A percentile compares a stretch with the other conserved stretches of the same genome.
Conservation (phyloP, 1,140 invertebrate species). For the Thaumatotibia leucotreta region DNA sequence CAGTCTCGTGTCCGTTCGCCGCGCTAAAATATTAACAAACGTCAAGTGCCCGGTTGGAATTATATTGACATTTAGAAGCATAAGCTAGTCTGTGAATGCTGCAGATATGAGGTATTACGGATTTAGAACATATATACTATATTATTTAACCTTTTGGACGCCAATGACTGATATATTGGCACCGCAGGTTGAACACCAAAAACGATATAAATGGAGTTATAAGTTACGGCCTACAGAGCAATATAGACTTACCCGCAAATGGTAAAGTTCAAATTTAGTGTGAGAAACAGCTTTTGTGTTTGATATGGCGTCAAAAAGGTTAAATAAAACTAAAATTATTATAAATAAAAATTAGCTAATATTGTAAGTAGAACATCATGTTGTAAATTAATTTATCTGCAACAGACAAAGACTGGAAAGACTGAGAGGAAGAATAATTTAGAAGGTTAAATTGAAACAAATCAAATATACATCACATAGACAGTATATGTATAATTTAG, state of each 20-base stretch:
- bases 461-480: slow-evolving; percentile 54
- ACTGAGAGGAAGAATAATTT: slow-evolving; percentile 47
- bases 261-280: no score
- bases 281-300: no score
- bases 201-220: no score
- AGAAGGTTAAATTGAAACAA: slow-evolving; percentile 12
- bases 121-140: not conserved
- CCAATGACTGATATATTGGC: no score
- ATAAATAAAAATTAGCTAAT: no score
- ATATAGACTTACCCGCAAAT: no score
- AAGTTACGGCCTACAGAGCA: no score
- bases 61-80: slow-evolving; percentile 27
- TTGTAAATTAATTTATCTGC: slow-evolving; percentile 16
- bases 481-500: slow-evolving; percentile 21
- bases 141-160: not conserved
- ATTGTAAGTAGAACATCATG: no score
- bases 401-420: slow-evolving; percentile 37
- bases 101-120: no score
- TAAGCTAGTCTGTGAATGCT: slow-evolving; percentile 22
- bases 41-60: slow-evolving; percentile 30
- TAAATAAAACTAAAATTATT: no score
- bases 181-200: no score
- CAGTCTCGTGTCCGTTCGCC: slow-evolving; percentile 60
- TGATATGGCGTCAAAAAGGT: no score
- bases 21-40: slow-evolving; percentile 66